Base-by-base conservation (phyloP, 1,140 invertebrate genomes). In the Drosophila suzukii region DNA sequence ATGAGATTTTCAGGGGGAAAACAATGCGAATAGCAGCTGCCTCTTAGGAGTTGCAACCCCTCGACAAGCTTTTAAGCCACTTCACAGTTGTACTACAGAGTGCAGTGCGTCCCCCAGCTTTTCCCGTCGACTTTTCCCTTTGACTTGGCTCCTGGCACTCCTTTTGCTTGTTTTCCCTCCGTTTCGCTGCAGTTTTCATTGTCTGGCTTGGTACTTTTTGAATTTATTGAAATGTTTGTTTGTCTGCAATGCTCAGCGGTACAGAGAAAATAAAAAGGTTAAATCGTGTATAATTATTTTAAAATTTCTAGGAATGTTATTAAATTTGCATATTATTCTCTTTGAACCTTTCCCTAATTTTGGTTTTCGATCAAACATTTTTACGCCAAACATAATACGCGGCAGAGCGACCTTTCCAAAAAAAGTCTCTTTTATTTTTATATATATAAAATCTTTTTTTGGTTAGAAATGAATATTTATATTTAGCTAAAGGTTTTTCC, bases 181-280 rank as follows among this genome's bases (percentile, higher is more conserved):
- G 59, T 30, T 62, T 58, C 54, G 54, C 17, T 75, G 78, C 76
- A 78, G 81, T 59, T 65, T 50, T 77, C 59, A 73, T 70, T 78
- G 75, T 72, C 75, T 81, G 82, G 41, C 43, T 56, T 39, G 65
- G 65, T 81, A 73, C 61, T 50, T 80, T 89, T 67, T 77, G 85
- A 90, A 88, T 88, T 88, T 88, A 88, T 88, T 88, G 83, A 88
- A 88, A 88, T 90, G 83, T 90, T 88, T 88, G 83, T 89, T 88
- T 88, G 83, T 88, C 84, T 88, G 80, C 82, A 46, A 56, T 72
- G 49, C 44, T 36, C 41, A 57, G 56, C 27, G 41, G 20, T 15
- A 50, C 50, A 53, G 32, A 17, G 32, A 36, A 30, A 53, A 30
- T 15, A 51, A 53, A 36, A 0, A 11, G 34, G n/a, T 3, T 5